Conservation (phyloP, 2,888 invertebrate species). For the Stenchaetothrips biformis region DNA sequence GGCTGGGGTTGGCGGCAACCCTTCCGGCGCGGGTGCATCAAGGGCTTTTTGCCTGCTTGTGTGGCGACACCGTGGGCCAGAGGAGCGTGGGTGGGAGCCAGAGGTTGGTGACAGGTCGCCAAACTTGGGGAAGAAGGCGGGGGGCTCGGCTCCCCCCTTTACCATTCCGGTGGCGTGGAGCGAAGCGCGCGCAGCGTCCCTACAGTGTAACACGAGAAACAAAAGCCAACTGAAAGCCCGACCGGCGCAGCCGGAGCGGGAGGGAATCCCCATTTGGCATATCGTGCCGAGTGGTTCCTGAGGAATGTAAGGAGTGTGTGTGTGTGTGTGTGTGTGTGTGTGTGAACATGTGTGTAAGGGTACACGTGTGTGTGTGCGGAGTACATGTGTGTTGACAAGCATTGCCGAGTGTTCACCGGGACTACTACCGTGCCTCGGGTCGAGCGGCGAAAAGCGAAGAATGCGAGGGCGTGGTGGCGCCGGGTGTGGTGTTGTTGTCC, state of each 20-base stretch:
- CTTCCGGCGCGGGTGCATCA: not conserved
- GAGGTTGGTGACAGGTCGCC: constrained; percentile 9
- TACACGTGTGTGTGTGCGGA: not conserved
- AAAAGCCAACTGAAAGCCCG: not conserved
- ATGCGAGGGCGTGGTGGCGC: not conserved
- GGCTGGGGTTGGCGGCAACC: too few relatives aligned
- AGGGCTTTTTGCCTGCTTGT: constrained; percentile 1
- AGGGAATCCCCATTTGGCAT: not conserved
- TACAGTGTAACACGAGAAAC: constrained; percentile 5
- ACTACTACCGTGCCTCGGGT: too few relatives aligned
- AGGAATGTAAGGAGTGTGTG: not conserved
- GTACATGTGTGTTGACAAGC: not conserved
- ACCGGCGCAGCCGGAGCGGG: not conserved
- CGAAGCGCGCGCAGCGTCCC: not conserved
- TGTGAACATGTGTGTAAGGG: not conserved
- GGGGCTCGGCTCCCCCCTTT: not conserved
- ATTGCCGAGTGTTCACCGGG: too few relatives aligned
- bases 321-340: not conserved
- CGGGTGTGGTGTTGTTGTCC: not conserved
- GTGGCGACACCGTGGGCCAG: too few relatives aligned
- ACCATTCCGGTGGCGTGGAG: not conserved
- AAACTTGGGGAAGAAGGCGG: not conserved
- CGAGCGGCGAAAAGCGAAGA: not conserved
- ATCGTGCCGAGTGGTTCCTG: not conserved
- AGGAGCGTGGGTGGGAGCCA: not conserved